Conservation (phyloP, 2,797 vertebrate genomes). For the Aeoliscus strigatus region DNA sequence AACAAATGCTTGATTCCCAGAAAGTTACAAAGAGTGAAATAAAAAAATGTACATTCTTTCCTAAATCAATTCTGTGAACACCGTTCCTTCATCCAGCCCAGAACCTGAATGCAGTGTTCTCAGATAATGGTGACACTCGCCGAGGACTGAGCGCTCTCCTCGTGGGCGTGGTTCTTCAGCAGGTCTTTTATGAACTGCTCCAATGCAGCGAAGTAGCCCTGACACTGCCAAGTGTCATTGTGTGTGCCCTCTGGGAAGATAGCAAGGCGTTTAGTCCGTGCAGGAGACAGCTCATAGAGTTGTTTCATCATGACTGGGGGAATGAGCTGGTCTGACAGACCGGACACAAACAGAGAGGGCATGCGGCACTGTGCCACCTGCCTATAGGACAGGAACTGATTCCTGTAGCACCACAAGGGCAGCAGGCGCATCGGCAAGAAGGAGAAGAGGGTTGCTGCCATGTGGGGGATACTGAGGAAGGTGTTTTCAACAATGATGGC, state of each 20-base stretch:
- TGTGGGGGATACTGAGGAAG: constrained; percentile 97
- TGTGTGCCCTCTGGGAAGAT: constrained; percentile 98
- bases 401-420: constrained; percentile 98
- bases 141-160: constrained; percentile 84
- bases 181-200: constrained; percentile 98
- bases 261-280: constrained; percentile 96
- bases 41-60: constrained; percentile 81
- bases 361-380: constrained; percentile 92
- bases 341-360: constrained; percentile 97
- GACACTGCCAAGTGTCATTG: constrained; percentile 99
- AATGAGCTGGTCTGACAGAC: constrained; percentile 96
- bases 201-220: constrained; percentile 93
- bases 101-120: no score
- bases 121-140: constrained; percentile 95
- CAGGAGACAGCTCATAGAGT: constrained; percentile 93
- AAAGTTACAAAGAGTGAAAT: constrained; percentile 48
- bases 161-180: constrained; percentile 87
- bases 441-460: constrained; percentile 96
- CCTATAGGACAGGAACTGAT: constrained; percentile 94
- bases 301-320: constrained; percentile 99
- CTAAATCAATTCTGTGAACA: constrained; percentile 15
- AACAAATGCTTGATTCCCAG: constrained; percentile 45
- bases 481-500: constrained; percentile 98
- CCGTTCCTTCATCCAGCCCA: constrained; percentile 39
- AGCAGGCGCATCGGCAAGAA: constrained; percentile 94